These are phyloP conservation scores for Drosophila macrothrix DNA, from an alignment of 2,888 invertebrate species.

Conservation along the genomic window DNA sequence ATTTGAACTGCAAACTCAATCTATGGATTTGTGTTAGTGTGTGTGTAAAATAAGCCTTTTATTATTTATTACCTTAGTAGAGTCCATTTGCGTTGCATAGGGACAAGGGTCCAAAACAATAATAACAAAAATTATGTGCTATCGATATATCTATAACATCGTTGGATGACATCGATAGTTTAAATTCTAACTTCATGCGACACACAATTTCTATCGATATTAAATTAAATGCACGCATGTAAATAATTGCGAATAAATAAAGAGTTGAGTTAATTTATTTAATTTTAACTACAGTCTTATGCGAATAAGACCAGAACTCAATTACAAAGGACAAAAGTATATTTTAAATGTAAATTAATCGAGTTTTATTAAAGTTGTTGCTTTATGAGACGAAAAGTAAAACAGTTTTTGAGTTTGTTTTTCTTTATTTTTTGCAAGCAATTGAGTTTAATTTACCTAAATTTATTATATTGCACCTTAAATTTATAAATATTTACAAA, in stretches of 20 bases:
- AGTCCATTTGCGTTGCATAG: constrained; percentile 63
- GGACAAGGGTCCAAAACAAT: neutral
- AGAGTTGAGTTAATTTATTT: neutral
- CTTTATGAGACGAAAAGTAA: neutral
- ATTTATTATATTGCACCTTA: constrained; percentile 55
- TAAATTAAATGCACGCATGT: neutral
- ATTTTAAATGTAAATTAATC: neutral
- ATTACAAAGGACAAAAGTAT: neutral
- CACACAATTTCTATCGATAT: constrained; percentile 13
- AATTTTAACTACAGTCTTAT: neutral
- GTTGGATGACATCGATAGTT: neutral
- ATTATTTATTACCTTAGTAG: constrained; percentile 69
- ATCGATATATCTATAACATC: constrained; percentile 3
- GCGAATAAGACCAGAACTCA: neutral
- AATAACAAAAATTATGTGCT: neutral
- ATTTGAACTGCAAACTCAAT: constrained; percentile 89
- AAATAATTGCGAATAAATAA: neutral
- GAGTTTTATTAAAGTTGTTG: neutral
- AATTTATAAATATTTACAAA: constrained; percentile 60
- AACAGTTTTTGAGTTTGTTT: neutral
- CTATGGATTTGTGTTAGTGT: constrained; percentile 74
- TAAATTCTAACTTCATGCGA: neutral
- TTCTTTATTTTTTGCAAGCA: neutral
- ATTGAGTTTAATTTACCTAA: constrained; percentile 28
- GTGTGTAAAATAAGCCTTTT: neutral